phyloP scores from a whole-genome alignment of 1,140 invertebrate species.

The Drosophila rufa region DNA sequence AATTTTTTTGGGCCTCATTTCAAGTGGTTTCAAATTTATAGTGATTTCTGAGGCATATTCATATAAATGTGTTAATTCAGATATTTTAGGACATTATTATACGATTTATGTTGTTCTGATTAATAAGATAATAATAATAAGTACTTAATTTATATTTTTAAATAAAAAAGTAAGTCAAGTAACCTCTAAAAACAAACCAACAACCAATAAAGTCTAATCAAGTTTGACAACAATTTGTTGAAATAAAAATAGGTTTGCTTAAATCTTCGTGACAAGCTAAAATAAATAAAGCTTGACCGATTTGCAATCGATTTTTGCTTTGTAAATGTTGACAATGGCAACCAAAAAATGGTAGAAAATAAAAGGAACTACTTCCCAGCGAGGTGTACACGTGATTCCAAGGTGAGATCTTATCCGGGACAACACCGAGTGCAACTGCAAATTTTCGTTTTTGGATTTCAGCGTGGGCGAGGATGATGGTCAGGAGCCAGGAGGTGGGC shows the following conservation, averaged over 20 bases:
- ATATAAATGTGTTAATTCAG: too few species aligned
- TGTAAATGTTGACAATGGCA: conserved; percentile 59
- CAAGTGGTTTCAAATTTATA: neutral
- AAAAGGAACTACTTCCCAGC: conserved; percentile 21
- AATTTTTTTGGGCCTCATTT: too few species aligned
- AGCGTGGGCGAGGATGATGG: conserved; percentile 36
- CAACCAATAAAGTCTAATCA: neutral
- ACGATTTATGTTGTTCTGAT: too few species aligned
- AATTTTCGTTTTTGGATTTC: conserved; percentile 49
- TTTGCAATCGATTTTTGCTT: conserved; percentile 54
- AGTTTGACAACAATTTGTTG: conserved; percentile 13
- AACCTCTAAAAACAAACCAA: neutral
- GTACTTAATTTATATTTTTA: too few species aligned
- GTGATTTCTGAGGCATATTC: neutral
- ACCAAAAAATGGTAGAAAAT: conserved; percentile 17
- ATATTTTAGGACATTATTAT: neutral
- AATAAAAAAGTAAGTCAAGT: neutral
- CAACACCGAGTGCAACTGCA: conserved; percentile 47
- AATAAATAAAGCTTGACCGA: conserved; percentile 46
- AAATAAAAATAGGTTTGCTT: conserved; percentile 5
- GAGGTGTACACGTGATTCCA: conserved; percentile 37
- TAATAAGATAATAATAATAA: neutral
- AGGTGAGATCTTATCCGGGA: conserved; percentile 64
- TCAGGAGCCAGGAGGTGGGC: neutral
- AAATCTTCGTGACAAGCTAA: conserved; percentile 27